phyloP scores from a whole-genome alignment of 2,888 invertebrate genomes.

The Lasioglossum marginatum region DNA sequence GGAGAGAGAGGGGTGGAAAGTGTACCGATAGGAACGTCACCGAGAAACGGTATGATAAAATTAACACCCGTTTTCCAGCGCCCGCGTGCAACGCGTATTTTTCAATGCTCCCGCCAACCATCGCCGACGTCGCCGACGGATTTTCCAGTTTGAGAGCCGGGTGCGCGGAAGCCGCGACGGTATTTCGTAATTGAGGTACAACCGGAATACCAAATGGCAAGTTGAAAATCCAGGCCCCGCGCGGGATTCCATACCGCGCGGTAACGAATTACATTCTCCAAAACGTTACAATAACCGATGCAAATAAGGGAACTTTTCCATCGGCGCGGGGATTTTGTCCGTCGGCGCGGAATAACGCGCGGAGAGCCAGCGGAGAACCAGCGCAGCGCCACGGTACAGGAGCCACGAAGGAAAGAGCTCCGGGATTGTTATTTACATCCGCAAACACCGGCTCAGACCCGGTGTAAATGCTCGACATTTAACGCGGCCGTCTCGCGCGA shows the following conservation, averaged over 20 bases:
- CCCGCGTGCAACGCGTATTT: neutral
- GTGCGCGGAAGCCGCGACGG: neutral
- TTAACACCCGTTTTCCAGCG: conserved; percentile 9
- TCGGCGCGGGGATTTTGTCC: conserved; percentile 33
- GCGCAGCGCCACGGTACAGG: neutral
- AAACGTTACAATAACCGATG: conserved; percentile 47
- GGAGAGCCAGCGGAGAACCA: no score
- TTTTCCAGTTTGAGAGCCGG: conserved; percentile 1
- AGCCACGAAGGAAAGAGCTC: conserved; percentile 18
- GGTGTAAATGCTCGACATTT: conserved; percentile 34
- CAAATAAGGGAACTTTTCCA: conserved; percentile 18
- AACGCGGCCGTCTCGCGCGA: conserved; percentile 25
- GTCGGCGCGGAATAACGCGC: neutral
- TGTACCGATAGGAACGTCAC: neutral
- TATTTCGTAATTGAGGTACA: conserved; percentile 72
- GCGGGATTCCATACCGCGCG: neutral
- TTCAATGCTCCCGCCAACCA: neutral
- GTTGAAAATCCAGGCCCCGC: conserved; percentile 37
- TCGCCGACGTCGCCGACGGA: neutral
- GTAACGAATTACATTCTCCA: conserved; percentile 51
- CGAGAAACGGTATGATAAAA: conserved; percentile 9
- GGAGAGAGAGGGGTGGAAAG: neutral
- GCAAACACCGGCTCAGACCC: conserved; percentile 11
- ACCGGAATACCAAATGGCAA: conserved; percentile 74
- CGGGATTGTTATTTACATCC: conserved; percentile 37